These are phyloP conservation scores for Muscicapa comitata DNA, from an alignment of 2,797 vertebrate genomes.

Conservation along the genomic window DNA sequence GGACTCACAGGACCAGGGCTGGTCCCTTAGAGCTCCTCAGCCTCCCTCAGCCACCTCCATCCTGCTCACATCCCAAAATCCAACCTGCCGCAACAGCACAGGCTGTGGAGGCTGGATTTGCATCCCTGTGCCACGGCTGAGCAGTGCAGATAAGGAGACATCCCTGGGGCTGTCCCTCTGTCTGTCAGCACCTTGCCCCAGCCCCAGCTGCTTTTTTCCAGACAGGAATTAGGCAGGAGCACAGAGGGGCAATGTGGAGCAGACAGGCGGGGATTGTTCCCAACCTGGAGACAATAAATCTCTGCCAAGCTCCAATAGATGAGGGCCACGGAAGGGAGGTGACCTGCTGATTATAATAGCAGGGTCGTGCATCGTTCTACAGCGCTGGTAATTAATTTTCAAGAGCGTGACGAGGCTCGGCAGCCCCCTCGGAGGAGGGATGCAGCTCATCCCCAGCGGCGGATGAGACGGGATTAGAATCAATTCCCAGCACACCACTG, in stretches of 20 bases:
- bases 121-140: neutral
- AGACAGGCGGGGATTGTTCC: neutral
- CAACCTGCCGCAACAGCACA: fast-evolving
- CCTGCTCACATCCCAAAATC: neutral
- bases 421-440: neutral
- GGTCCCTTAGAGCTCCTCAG: neutral
- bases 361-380: neutral
- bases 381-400: slow-evolving; percentile 65
- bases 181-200: neutral
- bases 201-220: neutral
- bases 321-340: neutral
- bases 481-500: neutral
- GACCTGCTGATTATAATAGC: slow-evolving; percentile 57
- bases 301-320: neutral
- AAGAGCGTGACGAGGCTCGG: neutral
- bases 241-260: neutral
- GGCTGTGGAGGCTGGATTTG: neutral
- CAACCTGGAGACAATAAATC: slow-evolving; percentile 27
- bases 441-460: neutral
- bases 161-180: neutral
- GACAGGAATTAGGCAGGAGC: neutral
- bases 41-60: neutral
- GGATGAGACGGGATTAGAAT: neutral
- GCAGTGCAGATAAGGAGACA: neutral
- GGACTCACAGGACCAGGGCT: neutral